Conservation (phyloP, 2,113 vertebrate species). For the Oreochromis niloticus region DNA sequence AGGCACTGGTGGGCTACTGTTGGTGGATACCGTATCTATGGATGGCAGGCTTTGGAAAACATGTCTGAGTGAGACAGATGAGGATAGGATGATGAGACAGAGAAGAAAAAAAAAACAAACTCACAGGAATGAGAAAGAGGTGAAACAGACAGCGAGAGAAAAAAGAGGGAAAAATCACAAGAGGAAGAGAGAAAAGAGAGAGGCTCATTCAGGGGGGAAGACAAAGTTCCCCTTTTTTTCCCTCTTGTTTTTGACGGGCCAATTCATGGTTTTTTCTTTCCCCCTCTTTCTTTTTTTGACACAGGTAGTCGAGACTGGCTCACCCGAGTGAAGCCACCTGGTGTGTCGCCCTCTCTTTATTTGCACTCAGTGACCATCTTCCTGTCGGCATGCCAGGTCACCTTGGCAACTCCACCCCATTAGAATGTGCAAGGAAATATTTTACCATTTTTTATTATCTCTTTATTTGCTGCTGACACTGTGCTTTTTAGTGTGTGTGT, state of each 20-base stretch:
- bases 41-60: conserved; percentile 67
- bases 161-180: conserved; percentile 23
- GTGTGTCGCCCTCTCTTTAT: conserved; percentile 46
- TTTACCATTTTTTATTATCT: conserved; percentile 62
- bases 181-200: conserved; percentile 31
- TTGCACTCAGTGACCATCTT: conserved; percentile 71
- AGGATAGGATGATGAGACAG: conserved; percentile 56
- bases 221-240: conserved; percentile 53
- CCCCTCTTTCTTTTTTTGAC: conserved; percentile 50
- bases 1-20: conserved; percentile 68
- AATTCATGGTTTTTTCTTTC: conserved; percentile 50
- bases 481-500: conserved; percentile 39
- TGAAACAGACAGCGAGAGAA: conserved; percentile 6
- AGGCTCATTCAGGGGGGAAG: conserved; percentile 56
- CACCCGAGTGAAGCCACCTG: conserved; percentile 71
- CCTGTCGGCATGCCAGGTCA: conserved; percentile 62
- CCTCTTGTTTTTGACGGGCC: conserved; percentile 58
- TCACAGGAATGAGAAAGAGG: conserved; percentile 7
- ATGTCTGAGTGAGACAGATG: conserved; percentile 66
- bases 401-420: conserved; percentile 63
- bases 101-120: not conserved
- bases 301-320: conserved; percentile 61
- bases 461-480: conserved; percentile 58
- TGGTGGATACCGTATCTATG: conserved; percentile 75
- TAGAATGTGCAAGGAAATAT: conserved; percentile 62